Evolutionary conservation across 2,888 invertebrate genomes (phyloP).

Genomic region (Hirudinaria manillensis): DNA sequence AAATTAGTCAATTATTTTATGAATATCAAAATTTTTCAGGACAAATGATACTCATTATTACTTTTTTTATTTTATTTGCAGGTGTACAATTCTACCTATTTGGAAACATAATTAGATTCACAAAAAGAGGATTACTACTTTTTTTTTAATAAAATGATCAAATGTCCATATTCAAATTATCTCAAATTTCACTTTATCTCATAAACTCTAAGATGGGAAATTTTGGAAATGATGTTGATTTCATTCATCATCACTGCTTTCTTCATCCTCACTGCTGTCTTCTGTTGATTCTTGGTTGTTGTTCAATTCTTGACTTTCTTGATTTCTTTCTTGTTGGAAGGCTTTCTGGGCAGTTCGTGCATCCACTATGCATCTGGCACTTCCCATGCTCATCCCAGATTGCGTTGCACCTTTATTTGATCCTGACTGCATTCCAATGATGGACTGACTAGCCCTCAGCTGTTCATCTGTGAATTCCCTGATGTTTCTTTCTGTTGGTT

Average conservation of each 20-base stretch:
- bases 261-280: not conserved
- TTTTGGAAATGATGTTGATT: not conserved
- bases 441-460: conserved; percentile 37
- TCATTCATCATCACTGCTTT: conserved; percentile 7
- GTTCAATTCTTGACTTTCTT: conserved; percentile 1
- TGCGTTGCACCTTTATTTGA: conserved; percentile 50
- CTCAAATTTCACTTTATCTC: not conserved
- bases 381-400: conserved; percentile 47
- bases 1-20: too few species aligned
- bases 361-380: conserved; percentile 32
- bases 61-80: not conserved
- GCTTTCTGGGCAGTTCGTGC: not conserved
- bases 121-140: too few species aligned
- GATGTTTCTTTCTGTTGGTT: conserved; percentile 46
- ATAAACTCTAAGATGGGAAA: not conserved
- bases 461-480: conserved; percentile 50
- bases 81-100: not conserved
- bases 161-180: too few species aligned
- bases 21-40: too few species aligned
- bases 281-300: not conserved
- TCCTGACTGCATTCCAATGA: conserved; percentile 43
- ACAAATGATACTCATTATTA: too few species aligned
- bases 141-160: too few species aligned
- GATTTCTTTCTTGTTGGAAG: not conserved
- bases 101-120: too few species aligned